Evolutionary conservation across 2,113 vertebrate genomes (phyloP).

Genomic region (Phaetusa simplex): DNA sequence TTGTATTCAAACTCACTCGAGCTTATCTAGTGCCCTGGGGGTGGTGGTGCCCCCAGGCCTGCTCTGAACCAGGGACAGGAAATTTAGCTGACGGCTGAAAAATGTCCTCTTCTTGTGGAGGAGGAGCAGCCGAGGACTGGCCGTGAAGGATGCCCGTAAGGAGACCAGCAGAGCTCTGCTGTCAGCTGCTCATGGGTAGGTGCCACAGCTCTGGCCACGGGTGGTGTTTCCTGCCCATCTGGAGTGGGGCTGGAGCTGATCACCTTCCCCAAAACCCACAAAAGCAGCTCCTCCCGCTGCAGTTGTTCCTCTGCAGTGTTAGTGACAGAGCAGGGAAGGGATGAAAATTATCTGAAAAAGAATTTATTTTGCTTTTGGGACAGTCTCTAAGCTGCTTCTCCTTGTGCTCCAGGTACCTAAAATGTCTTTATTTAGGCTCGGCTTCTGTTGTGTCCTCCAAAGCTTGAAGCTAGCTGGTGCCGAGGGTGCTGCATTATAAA

Average conservation of each 20-base stretch:
- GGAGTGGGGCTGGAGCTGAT: not conserved
- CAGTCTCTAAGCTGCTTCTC: not conserved
- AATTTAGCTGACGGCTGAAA: not conserved
- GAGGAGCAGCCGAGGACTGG: not conserved
- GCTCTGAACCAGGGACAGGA: not conserved
- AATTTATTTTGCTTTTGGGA: not conserved
- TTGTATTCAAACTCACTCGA: not conserved
- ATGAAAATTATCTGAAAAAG: not conserved
- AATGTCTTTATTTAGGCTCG: not conserved
- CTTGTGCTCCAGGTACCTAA: not conserved
- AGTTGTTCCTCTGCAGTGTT: not conserved
- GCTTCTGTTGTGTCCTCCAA: not conserved
- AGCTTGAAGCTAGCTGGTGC: not conserved
- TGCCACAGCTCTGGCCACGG: not conserved
- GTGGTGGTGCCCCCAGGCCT: not conserved
- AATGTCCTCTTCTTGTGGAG: not conserved
- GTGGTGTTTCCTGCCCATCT: not conserved
- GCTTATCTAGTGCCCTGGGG: not conserved
- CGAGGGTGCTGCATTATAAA: not conserved
- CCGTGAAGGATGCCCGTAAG: fast-evolving
- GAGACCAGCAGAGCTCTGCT: not conserved
- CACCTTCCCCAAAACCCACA: fast-evolving
- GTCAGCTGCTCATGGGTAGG: not conserved
- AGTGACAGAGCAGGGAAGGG: not conserved
- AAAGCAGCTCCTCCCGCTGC: not conserved